A percentile compares a stretch with the other conserved stretches of the same genome.
phyloP scores from a whole-genome alignment of 2,888 invertebrate genomes.

The Exocentrus adspersus region DNA sequence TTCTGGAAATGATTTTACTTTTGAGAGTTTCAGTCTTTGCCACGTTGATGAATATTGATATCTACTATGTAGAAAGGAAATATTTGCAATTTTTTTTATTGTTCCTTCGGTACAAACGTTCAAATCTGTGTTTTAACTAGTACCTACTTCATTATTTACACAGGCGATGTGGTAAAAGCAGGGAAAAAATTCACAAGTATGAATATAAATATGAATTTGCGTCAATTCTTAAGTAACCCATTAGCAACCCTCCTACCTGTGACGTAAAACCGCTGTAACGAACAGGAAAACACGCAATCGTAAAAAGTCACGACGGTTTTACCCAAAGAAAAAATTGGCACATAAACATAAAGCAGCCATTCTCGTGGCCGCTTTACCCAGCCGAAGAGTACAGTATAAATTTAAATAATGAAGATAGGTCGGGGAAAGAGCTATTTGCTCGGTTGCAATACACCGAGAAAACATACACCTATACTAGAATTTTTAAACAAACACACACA shows the following conservation, averaged over 20 bases:
- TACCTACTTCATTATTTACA: no score
- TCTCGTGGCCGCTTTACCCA: neutral
- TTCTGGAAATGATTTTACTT: no score
- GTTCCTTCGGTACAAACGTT: no score
- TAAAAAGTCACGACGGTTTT: neutral
- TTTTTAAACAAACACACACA: no score
- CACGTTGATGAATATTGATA: no score
- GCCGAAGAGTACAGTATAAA: neutral
- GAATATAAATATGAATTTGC: neutral
- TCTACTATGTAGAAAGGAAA: no score
- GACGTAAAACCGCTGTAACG: neutral
- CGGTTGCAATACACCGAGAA: neutral
- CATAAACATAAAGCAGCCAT: neutral
- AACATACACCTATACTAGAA: neutral
- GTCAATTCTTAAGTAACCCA: neutral
- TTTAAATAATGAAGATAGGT: constrained; percentile 16
- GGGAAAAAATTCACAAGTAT: no score
- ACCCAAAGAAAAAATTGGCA: neutral
- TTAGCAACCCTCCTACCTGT: neutral
- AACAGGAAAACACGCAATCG: neutral
- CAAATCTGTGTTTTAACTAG: no score
- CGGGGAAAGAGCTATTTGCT: neutral
- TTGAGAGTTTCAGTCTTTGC: no score
- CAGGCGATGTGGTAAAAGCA: no score
- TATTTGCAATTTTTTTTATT: no score